Evolutionary conservation across 2,888 invertebrate species (phyloP).

Genomic region (Pandemis heparana): DNA sequence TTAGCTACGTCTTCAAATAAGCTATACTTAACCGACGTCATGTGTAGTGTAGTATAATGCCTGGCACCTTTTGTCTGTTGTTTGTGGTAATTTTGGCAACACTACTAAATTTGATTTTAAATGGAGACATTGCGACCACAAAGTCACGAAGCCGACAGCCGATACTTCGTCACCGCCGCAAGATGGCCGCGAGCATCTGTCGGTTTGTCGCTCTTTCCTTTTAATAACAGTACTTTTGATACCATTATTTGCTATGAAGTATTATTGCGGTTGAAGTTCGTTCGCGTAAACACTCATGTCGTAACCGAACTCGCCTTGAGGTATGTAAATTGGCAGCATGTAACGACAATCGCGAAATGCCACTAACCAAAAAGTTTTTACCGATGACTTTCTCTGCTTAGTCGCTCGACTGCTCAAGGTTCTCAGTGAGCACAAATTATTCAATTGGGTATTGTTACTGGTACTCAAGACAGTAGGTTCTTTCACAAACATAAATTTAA

Average conservation of each 20-base stretch:
- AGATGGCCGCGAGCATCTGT: slow-evolving; percentile 84
- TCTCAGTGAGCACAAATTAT: slow-evolving; percentile 64
- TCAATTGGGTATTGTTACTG: slow-evolving; percentile 62
- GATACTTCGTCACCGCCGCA: slow-evolving; percentile 70
- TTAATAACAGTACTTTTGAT: slow-evolving; percentile 75
- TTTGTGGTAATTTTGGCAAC: slow-evolving; percentile 62
- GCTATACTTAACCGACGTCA: slow-evolving; percentile 50
- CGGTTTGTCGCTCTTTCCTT: slow-evolving; percentile 80
- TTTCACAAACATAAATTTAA: slow-evolving; percentile 78
- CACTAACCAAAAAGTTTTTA: slow-evolving; percentile 18
- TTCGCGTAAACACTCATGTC: slow-evolving; percentile 69
- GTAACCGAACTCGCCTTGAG: slow-evolving; percentile 57
- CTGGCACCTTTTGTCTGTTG: slow-evolving; percentile 63
- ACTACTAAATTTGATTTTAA: slow-evolving; percentile 79
- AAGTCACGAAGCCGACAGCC: slow-evolving; percentile 72
- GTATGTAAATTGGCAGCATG: slow-evolving; percentile 59
- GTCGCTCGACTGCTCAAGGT: slow-evolving; percentile 3
- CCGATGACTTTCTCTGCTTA: slow-evolving; percentile 23
- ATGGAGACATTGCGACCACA: slow-evolving; percentile 79
- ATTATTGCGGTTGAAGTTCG: slow-evolving; percentile 73
- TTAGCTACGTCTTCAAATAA: slow-evolving; percentile 4
- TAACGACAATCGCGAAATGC: slow-evolving; percentile 23
- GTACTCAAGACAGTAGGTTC: slow-evolving; percentile 64
- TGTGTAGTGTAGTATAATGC: slow-evolving; percentile 50
- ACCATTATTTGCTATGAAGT: slow-evolving; percentile 75